phyloP scores from a whole-genome alignment of 2,888 invertebrate genomes.

The Bombylius major region DNA sequence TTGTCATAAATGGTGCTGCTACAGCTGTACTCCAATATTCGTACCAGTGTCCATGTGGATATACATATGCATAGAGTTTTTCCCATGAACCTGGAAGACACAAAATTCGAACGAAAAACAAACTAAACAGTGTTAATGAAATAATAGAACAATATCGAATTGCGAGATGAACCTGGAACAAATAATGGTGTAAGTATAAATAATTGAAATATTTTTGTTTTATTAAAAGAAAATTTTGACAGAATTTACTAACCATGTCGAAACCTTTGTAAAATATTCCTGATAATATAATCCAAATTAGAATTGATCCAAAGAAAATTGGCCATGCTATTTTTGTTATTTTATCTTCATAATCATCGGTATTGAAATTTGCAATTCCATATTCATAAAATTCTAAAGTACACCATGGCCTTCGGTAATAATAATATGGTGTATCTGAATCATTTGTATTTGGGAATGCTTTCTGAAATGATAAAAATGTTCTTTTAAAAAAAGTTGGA shows the following conservation, averaged over 20 bases:
- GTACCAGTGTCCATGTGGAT: neutral
- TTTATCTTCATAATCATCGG: neutral
- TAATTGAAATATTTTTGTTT: neutral
- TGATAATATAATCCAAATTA: conserved; percentile 45
- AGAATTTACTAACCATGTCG: neutral
- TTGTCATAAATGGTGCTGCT: conserved; percentile 16
- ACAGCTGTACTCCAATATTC: neutral
- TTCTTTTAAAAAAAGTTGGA: conserved; percentile 12
- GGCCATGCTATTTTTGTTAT: neutral
- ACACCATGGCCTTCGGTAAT: conserved; percentile 7
- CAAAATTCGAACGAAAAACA: neutral
- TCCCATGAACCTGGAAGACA: neutral
- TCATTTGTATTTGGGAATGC: too few species aligned
- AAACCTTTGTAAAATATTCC: neutral
- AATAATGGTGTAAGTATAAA: neutral
- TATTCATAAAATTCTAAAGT: conserved; percentile 31
- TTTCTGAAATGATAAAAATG: conserved; percentile 9
- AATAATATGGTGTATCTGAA: neutral
- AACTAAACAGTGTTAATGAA: neutral
- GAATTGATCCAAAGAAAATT: neutral
- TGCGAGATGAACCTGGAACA: conserved; percentile 6
- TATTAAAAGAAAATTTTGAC: conserved; percentile 47
- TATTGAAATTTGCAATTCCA: conserved; percentile 4
- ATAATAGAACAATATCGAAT: conserved; percentile 1
- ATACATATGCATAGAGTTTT: neutral